Evolutionary conservation across 2,888 invertebrate genomes (phyloP).

Genomic region (Bellardia pandia): DNA sequence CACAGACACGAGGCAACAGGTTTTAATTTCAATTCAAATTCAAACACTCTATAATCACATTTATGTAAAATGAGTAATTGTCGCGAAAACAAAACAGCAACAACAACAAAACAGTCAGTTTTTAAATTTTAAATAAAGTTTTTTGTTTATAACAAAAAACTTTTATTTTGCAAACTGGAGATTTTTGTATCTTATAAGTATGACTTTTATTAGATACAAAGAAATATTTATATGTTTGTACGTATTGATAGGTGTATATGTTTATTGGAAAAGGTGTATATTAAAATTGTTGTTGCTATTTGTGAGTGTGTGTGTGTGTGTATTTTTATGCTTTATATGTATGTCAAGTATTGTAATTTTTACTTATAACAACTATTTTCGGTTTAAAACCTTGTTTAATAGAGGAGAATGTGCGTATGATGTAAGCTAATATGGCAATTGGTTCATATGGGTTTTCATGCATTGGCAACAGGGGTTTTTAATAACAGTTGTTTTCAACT

Average conservation of each 20-base stretch:
- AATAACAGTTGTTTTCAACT: too few species aligned
- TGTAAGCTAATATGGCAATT: slow-evolving; percentile 70
- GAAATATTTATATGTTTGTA: not conserved
- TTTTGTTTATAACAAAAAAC: slow-evolving; percentile 12
- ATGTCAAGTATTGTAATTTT: slow-evolving; percentile 60
- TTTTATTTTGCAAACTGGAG: slow-evolving; percentile 41
- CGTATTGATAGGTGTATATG: not conserved
- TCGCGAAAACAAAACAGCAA: slow-evolving; percentile 37
- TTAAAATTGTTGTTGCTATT: not conserved
- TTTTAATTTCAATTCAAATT: slow-evolving; percentile 58
- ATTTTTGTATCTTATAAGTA: slow-evolving; percentile 19
- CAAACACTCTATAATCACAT: slow-evolving; percentile 35
- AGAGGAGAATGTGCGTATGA: slow-evolving; percentile 72
- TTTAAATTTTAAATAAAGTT: slow-evolving; percentile 7
- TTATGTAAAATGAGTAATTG: slow-evolving; percentile 66
- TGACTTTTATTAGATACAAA: slow-evolving; percentile 37
- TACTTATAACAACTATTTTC: slow-evolving; percentile 44
- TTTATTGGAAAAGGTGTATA: not conserved
- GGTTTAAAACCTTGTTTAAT: slow-evolving; percentile 62
- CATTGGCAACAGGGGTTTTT: not conserved
- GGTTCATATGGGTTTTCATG: slow-evolving; percentile 57
- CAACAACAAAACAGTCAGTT: slow-evolving; percentile 7
- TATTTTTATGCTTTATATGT: slow-evolving; percentile 48
- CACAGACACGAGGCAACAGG: slow-evolving; percentile 57
- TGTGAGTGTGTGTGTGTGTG: not conserved